Conservation (phyloP, 2,797 vertebrate genomes). For the Sphaeramia orbicularis region DNA sequence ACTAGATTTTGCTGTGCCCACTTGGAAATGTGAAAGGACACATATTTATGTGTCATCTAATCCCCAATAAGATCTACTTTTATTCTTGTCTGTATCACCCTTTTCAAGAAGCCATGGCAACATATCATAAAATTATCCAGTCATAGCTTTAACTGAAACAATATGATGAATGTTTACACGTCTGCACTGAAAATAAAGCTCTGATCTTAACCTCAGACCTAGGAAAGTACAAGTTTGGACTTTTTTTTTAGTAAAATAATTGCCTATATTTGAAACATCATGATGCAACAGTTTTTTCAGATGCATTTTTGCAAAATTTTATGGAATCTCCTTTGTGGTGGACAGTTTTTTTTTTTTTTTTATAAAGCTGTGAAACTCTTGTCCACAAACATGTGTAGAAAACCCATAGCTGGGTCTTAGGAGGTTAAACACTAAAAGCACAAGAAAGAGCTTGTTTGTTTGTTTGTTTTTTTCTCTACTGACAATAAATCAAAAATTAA, state of each 20-base stretch:
- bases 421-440: too few species aligned
- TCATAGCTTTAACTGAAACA: background rate
- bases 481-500: too few species aligned
- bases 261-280: background rate
- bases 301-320: too few species aligned
- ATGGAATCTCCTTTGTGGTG: too few species aligned
- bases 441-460: too few species aligned
- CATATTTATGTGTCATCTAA: constrained; percentile 14
- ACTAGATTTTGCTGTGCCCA: constrained; percentile 8
- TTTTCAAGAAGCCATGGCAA: constrained; percentile 19
- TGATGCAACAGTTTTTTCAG: background rate
- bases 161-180: background rate
- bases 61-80: background rate
- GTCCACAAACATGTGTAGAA: too few species aligned
- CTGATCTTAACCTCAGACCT: background rate
- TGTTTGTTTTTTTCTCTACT: too few species aligned
- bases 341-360: too few species aligned
- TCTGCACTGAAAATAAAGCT: background rate
- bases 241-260: too few species aligned
- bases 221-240: too few species aligned
- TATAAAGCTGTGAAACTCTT: too few species aligned
- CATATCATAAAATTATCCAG: background rate
- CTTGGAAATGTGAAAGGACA: background rate
- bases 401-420: too few species aligned
- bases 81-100: constrained; percentile 16